Evolutionary conservation across 92 coral and sea anemone genomes (phyloP).

Genomic region (Hydrozoanthus gracilis): DNA sequence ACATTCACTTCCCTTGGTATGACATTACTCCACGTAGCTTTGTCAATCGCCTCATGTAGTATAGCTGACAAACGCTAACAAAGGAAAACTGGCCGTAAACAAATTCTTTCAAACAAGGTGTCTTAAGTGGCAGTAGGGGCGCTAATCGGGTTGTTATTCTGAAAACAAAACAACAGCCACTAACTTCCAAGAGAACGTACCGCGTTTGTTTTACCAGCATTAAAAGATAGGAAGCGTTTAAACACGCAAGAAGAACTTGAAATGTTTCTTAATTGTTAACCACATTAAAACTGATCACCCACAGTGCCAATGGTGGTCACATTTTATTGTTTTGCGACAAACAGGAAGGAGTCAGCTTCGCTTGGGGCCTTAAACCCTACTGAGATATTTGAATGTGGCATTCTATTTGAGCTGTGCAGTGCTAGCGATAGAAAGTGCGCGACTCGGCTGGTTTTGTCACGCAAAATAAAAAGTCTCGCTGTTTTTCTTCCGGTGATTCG

Average conservation of each 20-base stretch:
- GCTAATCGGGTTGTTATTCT: conserved; percentile 14
- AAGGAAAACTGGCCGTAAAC: background rate
- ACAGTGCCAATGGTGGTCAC: background rate
- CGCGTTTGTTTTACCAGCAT: background rate
- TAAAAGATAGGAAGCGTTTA: background rate
- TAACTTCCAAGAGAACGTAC: background rate
- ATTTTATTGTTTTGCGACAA: background rate
- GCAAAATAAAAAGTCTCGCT: background rate
- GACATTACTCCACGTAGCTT: conserved; percentile 29
- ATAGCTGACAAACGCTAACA: background rate
- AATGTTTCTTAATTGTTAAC: background rate
- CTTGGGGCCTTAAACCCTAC: conserved; percentile 1
- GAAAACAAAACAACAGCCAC: background rate
- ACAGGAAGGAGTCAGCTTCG: conserved; percentile 32
- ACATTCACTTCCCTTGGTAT: conserved; percentile 5
- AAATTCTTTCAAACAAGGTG: too few relatives aligned
- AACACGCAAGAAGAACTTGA: conserved; percentile 6
- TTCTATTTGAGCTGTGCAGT: conserved; percentile 15
- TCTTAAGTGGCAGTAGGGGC: background rate
- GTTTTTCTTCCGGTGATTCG: conserved; percentile 13
- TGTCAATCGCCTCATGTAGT: background rate
- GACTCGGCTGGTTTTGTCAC: background rate
- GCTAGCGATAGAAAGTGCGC: background rate
- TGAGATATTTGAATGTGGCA: conserved; percentile 26
- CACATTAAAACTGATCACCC: conserved; percentile 11